Conservation (phyloP, 2,888 invertebrate species). For the Meloe dianella region DNA sequence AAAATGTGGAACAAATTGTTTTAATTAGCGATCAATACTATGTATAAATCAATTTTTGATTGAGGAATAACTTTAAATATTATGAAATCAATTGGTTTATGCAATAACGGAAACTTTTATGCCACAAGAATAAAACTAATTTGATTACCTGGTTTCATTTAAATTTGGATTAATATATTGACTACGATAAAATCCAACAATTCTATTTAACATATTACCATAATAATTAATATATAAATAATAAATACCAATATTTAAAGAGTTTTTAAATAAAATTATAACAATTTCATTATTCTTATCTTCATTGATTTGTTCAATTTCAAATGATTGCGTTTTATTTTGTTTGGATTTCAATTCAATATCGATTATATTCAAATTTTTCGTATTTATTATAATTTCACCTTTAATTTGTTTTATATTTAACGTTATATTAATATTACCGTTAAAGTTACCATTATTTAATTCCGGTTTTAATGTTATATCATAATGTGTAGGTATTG, state of each 20-base stretch:
- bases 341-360: conserved; percentile 41
- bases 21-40: not conserved
- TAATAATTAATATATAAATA: conserved; percentile 66
- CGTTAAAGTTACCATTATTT: conserved; percentile 64
- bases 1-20: not conserved
- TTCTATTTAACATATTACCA: conserved; percentile 68
- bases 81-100: not conserved
- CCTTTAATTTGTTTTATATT: conserved; percentile 51
- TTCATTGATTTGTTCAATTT: conserved; percentile 47
- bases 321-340: conserved; percentile 30
- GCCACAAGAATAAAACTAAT: not conserved
- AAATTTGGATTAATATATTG: conserved; percentile 56
- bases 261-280: conserved; percentile 45
- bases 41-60: not conserved
- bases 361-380: conserved; percentile 47
- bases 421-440: conserved; percentile 64
- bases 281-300: conserved; percentile 47
- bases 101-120: conserved; percentile 10
- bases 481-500: conserved; percentile 69
- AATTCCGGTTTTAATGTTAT: conserved; percentile 70
- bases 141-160: conserved; percentile 7
- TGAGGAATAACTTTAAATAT: not conserved
- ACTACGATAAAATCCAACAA: conserved; percentile 77
- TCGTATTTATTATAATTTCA: conserved; percentile 49
- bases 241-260: conserved; percentile 60